Conservation (phyloP, 1,140 invertebrate genomes). For the Lutraria rhynchaena region DNA sequence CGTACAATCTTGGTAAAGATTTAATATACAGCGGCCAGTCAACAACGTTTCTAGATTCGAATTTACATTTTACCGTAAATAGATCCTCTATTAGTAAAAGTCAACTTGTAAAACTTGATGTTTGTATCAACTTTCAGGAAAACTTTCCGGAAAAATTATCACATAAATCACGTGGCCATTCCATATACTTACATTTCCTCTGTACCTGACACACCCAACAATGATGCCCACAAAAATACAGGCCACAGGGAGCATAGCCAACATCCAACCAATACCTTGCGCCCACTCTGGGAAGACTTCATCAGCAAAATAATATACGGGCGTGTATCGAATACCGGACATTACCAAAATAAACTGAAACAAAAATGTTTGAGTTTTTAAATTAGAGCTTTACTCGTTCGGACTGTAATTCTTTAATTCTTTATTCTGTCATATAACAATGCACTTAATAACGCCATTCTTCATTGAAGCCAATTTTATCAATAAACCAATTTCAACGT, state of each 20-base stretch:
- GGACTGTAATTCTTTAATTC: no score
- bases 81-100: background rate
- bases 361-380: no score
- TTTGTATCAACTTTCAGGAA: background rate
- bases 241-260: constrained; percentile 60
- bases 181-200: constrained; percentile 24
- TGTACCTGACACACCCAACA: constrained; percentile 49
- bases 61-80: background rate
- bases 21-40: no score
- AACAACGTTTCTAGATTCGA: background rate
- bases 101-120: constrained; percentile 1
- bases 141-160: background rate
- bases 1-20: no score
- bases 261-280: constrained; percentile 66
- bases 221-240: constrained; percentile 52
- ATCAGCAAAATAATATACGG: constrained; percentile 58
- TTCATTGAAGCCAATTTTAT: no score
- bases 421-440: no score
- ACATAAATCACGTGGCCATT: background rate
- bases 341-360: constrained; percentile 69
- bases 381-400: no score
- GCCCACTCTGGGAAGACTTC: constrained; percentile 65
- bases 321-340: constrained; percentile 61
- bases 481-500: no score
- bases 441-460: no score